Base-by-base conservation (phyloP, 2,888 invertebrate species). In the Eupeodes latifasciatus region DNA sequence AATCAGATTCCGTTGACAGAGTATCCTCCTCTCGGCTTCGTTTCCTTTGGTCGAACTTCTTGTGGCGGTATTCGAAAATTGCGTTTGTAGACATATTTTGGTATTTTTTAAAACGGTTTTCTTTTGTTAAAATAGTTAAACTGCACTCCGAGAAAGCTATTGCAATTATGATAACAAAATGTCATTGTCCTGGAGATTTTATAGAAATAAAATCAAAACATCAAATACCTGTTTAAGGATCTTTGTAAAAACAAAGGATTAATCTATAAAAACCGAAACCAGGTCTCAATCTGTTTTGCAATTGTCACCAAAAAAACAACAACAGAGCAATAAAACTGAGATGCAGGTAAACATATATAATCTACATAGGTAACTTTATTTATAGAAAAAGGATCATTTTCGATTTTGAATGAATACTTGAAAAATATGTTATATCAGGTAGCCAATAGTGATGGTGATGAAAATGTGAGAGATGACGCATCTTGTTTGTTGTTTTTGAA, bases 41-140 rank as follows among this genome's bases (percentile, higher is more conserved):
- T 2, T 81, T 85, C 6, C 12, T 0, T 3, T 59, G 47, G 27
- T 64, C 64, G 11, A 64, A 64, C 7, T 64, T 64, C 3, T 85
- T 85, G 34, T 85, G 84, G 0, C 76, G 80, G 14, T 85, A 85
- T 6, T 85, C 19, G 1, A 44, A 59, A 14, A 27, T 19, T 7
- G 5, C 11, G 49, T 64, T n/a, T 6, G 2, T 59, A 7, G 34
- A 59, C 59, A 59, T 57, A 40, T 77, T 82, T 51, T 82, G 77
- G 2, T 71, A 44, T n/a, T 74, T 72, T 16, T 66, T 6, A 11
- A 44, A 49, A 4, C 11, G 0, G 16, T 0, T 5, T 19, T 0
- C 7, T 0, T 61, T 9, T 61, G 4, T 36, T 61, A 14, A 5
- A 7, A 34, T 34, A 6, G 16, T 19, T 10, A 3, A 27, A 36